Evolutionary conservation across 1,140 invertebrate genomes (phyloP).

Genomic region (Hydropsyche tenuis): DNA sequence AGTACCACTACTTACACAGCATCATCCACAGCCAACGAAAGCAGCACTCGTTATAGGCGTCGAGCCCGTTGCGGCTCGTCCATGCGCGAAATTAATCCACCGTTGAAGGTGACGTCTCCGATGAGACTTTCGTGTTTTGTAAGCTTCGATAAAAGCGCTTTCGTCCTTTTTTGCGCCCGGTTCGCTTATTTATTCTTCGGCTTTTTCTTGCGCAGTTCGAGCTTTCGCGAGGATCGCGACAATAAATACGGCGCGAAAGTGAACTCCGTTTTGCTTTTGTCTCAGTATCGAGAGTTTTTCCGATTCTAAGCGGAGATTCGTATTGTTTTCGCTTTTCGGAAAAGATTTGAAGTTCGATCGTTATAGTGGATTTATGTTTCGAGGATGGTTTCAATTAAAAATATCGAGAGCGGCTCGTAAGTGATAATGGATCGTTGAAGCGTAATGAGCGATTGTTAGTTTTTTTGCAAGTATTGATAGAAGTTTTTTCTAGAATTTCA

Average conservation of each 20-base stretch:
- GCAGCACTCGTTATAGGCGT: neutral
- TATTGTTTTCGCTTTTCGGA: neutral
- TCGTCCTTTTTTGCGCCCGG: neutral
- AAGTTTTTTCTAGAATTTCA: no score
- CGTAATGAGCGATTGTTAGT: no score
- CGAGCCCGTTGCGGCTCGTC: conserved; percentile 3
- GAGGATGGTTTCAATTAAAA: no score
- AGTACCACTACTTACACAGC: no score
- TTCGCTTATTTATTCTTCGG: no score
- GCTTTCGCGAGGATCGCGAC: neutral
- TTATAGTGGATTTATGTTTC: no score
- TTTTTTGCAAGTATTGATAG: no score
- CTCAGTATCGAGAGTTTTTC: neutral
- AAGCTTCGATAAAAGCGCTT: neutral
- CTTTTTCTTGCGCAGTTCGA: no score
- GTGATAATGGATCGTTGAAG: no score
- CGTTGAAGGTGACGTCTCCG: conserved; percentile 9
- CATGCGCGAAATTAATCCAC: conserved; percentile 14
- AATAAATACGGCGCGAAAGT: neutral
- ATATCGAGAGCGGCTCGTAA: no score
- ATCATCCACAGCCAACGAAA: no score
- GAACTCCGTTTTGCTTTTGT: neutral
- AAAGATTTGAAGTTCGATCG: no score
- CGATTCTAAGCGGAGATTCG: neutral
- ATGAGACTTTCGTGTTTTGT: neutral